Conservation (phyloP, 2,797 vertebrate genomes). For the Siniperca scherzeri region DNA sequence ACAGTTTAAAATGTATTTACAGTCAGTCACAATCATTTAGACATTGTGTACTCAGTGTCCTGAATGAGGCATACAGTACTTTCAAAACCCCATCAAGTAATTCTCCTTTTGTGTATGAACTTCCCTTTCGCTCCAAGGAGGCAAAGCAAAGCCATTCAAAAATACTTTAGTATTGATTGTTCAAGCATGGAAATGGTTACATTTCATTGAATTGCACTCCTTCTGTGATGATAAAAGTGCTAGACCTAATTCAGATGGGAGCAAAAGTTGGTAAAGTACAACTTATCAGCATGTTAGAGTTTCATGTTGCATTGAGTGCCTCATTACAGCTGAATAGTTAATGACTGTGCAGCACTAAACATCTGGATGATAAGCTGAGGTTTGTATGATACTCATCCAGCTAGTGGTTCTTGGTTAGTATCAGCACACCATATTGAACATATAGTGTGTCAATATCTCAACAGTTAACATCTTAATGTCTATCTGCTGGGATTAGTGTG, state of each 20-base stretch:
- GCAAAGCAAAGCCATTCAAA: slow-evolving; percentile 49
- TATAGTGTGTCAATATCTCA: slow-evolving; percentile 10
- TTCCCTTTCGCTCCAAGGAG: slow-evolving; percentile 57
- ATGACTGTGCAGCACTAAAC: background rate
- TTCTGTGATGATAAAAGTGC: slow-evolving; percentile 68
- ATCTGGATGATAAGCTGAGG: slow-evolving; percentile 4
- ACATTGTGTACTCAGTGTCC: slow-evolving; percentile 33
- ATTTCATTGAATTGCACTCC: slow-evolving; percentile 42
- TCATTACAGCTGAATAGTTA: background rate
- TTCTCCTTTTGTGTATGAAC: slow-evolving; percentile 69
- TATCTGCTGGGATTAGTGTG: slow-evolving; percentile 29
- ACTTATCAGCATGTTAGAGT: slow-evolving; percentile 21
- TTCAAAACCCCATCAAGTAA: slow-evolving; percentile 52
- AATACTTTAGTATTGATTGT: slow-evolving; percentile 76
- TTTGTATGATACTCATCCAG: slow-evolving; percentile 10
- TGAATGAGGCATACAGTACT: slow-evolving; percentile 69
- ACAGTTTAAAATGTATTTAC: slow-evolving; percentile 74
- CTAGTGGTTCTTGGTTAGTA: slow-evolving; percentile 3
- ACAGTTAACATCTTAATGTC: slow-evolving; percentile 8
- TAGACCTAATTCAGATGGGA: slow-evolving; percentile 49
- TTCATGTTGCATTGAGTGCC: background rate
- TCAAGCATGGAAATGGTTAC: slow-evolving; percentile 68
- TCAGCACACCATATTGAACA: slow-evolving; percentile 24
- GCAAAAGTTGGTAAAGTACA: slow-evolving; percentile 32
- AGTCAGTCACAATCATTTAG: slow-evolving; percentile 66